Percentiles rank a stretch among this genome's conserved stretches.
These are phyloP conservation scores for Orycteropus afer DNA, from an alignment of 2,113 vertebrate genomes.

Conservation along the genomic window DNA sequence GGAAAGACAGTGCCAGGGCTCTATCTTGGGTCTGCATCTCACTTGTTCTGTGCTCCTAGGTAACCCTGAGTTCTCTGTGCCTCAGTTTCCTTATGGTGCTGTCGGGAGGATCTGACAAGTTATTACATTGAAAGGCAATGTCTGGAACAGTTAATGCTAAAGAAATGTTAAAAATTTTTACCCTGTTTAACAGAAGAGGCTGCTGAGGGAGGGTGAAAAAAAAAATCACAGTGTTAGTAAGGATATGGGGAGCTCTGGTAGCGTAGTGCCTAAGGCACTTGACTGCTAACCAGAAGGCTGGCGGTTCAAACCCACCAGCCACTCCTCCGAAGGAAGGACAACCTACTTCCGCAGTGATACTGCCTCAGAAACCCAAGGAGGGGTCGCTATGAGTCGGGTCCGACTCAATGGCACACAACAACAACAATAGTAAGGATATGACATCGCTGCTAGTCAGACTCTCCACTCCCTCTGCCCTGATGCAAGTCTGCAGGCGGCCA, in stretches of 20 bases:
- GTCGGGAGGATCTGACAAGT: neutral
- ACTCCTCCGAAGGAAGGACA: too few relatives aligned
- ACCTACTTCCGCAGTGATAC: too few relatives aligned
- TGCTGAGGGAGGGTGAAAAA: neutral
- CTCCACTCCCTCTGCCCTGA: neutral
- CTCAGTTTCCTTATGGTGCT: neutral
- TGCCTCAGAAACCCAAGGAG: too few relatives aligned
- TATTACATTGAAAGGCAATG: neutral
- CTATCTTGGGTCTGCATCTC: neutral
- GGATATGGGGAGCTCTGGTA: too few relatives aligned
- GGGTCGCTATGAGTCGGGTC: too few relatives aligned
- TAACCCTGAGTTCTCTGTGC: neutral
- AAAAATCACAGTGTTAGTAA: neutral
- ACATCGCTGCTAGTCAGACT: fast-evolving
- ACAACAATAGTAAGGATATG: fast-evolving
- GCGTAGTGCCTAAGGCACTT: too few relatives aligned
- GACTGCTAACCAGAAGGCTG: too few relatives aligned
- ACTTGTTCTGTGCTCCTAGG: neutral
- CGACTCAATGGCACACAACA: neutral
- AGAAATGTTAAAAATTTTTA: neutral
- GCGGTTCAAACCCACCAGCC: too few relatives aligned
- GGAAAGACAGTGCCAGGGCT: too few relatives aligned
- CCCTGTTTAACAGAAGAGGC: neutral
- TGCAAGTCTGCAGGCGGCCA: fast-evolving
- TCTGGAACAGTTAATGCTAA: neutral